phyloP scores from a whole-genome alignment of 2,888 invertebrate species.

The Andrena marginata region DNA sequence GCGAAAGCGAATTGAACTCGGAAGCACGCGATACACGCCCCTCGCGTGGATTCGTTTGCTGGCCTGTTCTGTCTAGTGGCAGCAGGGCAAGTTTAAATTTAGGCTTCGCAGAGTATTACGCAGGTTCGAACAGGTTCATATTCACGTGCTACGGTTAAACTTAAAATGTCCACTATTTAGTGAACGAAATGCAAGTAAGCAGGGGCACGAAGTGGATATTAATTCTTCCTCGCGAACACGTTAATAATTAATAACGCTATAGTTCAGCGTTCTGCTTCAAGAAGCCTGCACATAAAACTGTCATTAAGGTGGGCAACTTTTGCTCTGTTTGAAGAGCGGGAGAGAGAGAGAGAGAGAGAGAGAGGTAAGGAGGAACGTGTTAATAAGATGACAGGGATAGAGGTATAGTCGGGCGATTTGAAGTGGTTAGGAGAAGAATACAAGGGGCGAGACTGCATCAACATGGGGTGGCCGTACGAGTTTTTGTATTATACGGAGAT shows the following conservation, averaged over 20 bases:
- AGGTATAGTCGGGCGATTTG: slow-evolving; percentile 71
- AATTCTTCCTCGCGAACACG: no score
- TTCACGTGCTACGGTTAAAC: no score
- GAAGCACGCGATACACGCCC: slow-evolving; percentile 35
- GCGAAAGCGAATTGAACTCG: slow-evolving; percentile 30
- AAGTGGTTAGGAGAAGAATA: slow-evolving; percentile 79
- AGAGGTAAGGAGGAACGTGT: slow-evolving; percentile 67
- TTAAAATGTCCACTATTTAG: background rate
- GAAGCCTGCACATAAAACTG: background rate
- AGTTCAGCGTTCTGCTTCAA: background rate
- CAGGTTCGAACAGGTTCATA: background rate
- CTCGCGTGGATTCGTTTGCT: background rate
- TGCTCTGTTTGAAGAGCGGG: background rate
- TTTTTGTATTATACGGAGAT: slow-evolving; percentile 84
- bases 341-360: background rate
- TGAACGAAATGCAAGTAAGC: no score
- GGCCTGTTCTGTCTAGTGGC: background rate
- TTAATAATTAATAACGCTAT: background rate
- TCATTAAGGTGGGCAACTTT: background rate
- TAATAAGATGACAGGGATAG: slow-evolving; percentile 77
- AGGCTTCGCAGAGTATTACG: slow-evolving; percentile 1
- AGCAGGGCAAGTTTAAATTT: background rate
- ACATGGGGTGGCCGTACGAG: slow-evolving; percentile 73
- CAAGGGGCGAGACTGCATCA: slow-evolving; percentile 46
- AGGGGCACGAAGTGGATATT: no score